Percentiles rank a stretch among this genome's conserved stretches.
These are phyloP conservation scores for Hydra vulgaris DNA, from an alignment of 30 jellyfish, hydroid and myxozoan species.

Conservation along the genomic window DNA sequence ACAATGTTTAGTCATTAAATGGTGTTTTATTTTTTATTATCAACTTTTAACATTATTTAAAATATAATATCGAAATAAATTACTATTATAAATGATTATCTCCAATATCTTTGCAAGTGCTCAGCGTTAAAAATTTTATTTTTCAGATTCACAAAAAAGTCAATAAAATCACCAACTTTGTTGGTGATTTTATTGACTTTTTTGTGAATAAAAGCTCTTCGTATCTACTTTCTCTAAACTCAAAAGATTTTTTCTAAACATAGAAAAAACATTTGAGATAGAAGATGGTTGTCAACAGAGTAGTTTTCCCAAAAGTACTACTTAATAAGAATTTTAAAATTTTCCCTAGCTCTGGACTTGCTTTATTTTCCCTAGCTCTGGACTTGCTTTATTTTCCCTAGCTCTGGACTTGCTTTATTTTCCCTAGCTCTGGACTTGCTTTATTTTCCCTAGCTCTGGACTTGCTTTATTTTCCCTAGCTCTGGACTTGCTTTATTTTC, in stretches of 20 bases:
- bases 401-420: background rate
- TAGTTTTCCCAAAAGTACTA: background rate
- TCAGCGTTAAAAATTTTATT: no score
- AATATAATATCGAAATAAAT: no score
- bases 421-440: background rate
- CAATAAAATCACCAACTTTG: no score
- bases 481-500: background rate
- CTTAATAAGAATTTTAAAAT: background rate
- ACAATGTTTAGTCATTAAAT: no score
- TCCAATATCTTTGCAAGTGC: no score
- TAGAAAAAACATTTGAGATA: background rate
- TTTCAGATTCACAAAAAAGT: no score
- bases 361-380: background rate
- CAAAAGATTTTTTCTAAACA: background rate
- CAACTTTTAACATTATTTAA: no score
- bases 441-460: background rate
- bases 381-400: background rate
- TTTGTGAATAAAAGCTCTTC: background rate
- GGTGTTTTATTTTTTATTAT: no score
- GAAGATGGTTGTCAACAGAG: background rate
- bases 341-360: background rate
- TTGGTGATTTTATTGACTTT: background rate
- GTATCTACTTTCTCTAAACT: background rate
- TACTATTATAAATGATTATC: no score
- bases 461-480: background rate